phyloP scores from a whole-genome alignment of 2,797 vertebrate species.

The Tachyglossus aculeatus region DNA sequence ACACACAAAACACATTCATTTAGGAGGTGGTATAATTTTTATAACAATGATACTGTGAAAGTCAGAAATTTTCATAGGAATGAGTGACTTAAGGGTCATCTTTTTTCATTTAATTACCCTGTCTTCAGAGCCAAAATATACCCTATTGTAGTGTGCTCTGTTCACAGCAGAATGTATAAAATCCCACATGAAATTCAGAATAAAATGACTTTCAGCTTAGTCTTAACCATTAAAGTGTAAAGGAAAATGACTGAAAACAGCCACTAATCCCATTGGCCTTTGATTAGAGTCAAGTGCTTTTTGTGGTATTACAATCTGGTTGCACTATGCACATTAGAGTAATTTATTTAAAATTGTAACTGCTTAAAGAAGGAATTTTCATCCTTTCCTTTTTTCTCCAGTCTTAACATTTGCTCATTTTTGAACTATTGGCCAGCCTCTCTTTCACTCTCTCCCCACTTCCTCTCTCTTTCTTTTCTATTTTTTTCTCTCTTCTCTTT shows the following conservation, averaged over 20 bases:
- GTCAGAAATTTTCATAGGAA: background rate
- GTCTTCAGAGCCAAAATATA: constrained; percentile 14
- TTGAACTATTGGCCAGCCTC: background rate
- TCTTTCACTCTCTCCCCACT: rapidly evolving
- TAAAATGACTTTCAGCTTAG: constrained; percentile 22
- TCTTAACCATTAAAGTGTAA: constrained; percentile 21
- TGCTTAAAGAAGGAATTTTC: constrained; percentile 22
- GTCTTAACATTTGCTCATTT: background rate
- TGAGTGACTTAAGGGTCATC: background rate
- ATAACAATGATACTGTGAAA: background rate
- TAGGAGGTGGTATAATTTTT: constrained; percentile 16
- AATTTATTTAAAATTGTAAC: constrained; percentile 52
- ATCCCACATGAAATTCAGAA: constrained; percentile 17
- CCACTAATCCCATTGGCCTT: constrained; percentile 38
- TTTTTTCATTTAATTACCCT: background rate
- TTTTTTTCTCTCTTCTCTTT: background rate
- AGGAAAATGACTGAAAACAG: constrained; percentile 45
- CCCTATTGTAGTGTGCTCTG: constrained; percentile 7
- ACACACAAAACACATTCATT: constrained; percentile 3
- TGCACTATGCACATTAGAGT: constrained; percentile 1
- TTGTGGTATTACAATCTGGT: constrained; percentile 17
- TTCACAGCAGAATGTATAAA: constrained; percentile 25
- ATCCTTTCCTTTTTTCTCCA: background rate
- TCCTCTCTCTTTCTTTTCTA: background rate
- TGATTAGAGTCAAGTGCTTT: constrained; percentile 49